phyloP scores from a whole-genome alignment of 2,888 invertebrate species.

The Amphipoea lucens region DNA sequence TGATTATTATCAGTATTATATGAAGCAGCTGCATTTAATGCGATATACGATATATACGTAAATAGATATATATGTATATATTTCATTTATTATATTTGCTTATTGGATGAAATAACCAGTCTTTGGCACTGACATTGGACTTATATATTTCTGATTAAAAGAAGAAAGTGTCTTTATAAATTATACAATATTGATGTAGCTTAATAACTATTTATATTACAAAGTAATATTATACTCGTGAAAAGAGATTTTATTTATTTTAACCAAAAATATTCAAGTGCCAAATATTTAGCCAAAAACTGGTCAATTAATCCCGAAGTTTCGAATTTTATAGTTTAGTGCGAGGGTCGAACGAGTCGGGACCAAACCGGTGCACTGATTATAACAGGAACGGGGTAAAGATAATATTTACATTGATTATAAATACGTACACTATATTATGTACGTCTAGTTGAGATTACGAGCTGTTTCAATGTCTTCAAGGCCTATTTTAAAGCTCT shows the following conservation, averaged over 20 bases:
- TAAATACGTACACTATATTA: conserved; percentile 52
- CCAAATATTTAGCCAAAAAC: conserved; percentile 49
- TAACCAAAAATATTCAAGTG: conserved; percentile 58
- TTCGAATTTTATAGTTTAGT: conserved; percentile 47
- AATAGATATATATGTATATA: conserved; percentile 77
- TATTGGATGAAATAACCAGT: conserved; percentile 51
- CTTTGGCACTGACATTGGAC: conserved; percentile 59
- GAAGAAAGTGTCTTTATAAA: conserved; percentile 36
- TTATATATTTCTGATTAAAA: conserved; percentile 58
- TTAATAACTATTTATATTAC: conserved; percentile 60
- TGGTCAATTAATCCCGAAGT: conserved; percentile 36
- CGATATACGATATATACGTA: conserved; percentile 84
- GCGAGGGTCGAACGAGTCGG: conserved; percentile 73
- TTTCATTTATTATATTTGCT: conserved; percentile 69
- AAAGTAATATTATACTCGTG: conserved; percentile 45
- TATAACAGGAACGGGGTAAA: conserved; percentile 77
- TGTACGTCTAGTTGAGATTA: conserved; percentile 57
- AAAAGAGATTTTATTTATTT: conserved; percentile 46
- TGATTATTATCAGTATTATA: conserved; percentile 79
- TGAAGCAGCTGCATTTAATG: conserved; percentile 82
- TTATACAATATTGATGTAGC: conserved; percentile 55
- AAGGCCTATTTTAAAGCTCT: conserved; percentile 52
- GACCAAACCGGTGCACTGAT: conserved; percentile 89
- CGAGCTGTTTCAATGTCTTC: conserved; percentile 82
- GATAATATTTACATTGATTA: conserved; percentile 71